Evolutionary conservation across 2,113 vertebrate genomes (phyloP), one percentile per base, ranked within the genome.

Genomic region (Peromyscus leucopus): DNA sequence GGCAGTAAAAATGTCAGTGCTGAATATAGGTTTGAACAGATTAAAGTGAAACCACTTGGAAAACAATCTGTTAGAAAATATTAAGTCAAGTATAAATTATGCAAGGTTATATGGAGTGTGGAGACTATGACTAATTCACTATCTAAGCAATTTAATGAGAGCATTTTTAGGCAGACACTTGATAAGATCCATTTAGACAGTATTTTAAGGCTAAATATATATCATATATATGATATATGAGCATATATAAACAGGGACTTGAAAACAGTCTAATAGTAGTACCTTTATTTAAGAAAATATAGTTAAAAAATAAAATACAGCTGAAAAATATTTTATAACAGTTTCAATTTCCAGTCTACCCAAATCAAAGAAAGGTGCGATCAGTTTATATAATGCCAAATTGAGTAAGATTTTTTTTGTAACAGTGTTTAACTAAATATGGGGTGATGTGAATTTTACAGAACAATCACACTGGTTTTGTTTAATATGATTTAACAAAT

Each of bases 381-480:
- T 63, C 13, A 74, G 42, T 82, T 84, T 94, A 59, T 36, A 89
- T 33, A 57, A 42, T 59, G 7, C 2, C 17, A 90, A 55, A 42
- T 88, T 90, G 21, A 67, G 7, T 82, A 12, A 85, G 33, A 48
- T n/a, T 69, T 82, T 33, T 67, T 51, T 80, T 4, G 24, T n/a
- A 80, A 76, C 16, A 76, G 24, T 65, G 51, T 55, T n/a, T 87
- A 96, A 90, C 63, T 89, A 67, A 94, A 26, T 75, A 80, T 95
- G 26, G 5, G 39, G 7, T 69, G 24, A 90, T 82, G 67, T 2
- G 69, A 48, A 8, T 74, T 90, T 95, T 90, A 89, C 1, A 94
- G 48, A 24, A 76, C 63, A 90, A 75, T 92, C 96, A 80, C 92
- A 90, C 4, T 89, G n/a, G 80, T 75, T 84, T 94, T 55, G 9